Evolutionary conservation across 2,113 vertebrate genomes (phyloP), one percentile per base, ranked within the genome.

Genomic region (Prionailurus viverrinus): DNA sequence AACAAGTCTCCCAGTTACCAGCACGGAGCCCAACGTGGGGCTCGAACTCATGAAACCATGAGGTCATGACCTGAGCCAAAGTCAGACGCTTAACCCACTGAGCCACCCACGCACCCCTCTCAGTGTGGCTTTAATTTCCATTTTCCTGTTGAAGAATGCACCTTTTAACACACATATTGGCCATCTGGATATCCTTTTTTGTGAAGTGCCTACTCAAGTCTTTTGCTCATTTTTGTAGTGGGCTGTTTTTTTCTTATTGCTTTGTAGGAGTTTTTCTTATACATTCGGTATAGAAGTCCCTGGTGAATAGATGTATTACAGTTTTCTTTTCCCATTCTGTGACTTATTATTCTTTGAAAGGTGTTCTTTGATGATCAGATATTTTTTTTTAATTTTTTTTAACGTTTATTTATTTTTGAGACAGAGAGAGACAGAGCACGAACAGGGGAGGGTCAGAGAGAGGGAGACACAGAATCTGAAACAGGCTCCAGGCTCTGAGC

Each of bases 121-220:
- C n/a, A 29, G 21, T 53, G 51, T 79, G 45, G 90, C 66, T 93
- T 87, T 85, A 89, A 89, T 74, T n/a, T 88, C 51, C 31, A 94
- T 61, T 95, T 87, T 61, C 76, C 74, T 76, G 31, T 39, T 87
- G 66, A 97, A 23, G 65, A 79, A 81, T 33, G 25, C 41, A 45
- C 51, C 23, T 71, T 88, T 74, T 89, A 69, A 71, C 36, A 90
- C 19, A 33, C n/a, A 89, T 13, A 55, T 1, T 69, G 68, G 68
- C 33, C n/a, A 73, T 27, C 14, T 73, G 36, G 73, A 86, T 48
- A 82, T 23, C 58, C 33, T 80, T 71, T 79, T 93, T 31, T 78
- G 5, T 71, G 25, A 86, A 31, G 19, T 71, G 16, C 33, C 65
- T 58, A 45, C 39, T 61, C 39, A 71, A 79, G 76, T 66, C 69